Percentiles rank a stretch among this genome's conserved stretches.
Conservation (phyloP, 1,140 invertebrate species). For the Procambarus clarkii region DNA sequence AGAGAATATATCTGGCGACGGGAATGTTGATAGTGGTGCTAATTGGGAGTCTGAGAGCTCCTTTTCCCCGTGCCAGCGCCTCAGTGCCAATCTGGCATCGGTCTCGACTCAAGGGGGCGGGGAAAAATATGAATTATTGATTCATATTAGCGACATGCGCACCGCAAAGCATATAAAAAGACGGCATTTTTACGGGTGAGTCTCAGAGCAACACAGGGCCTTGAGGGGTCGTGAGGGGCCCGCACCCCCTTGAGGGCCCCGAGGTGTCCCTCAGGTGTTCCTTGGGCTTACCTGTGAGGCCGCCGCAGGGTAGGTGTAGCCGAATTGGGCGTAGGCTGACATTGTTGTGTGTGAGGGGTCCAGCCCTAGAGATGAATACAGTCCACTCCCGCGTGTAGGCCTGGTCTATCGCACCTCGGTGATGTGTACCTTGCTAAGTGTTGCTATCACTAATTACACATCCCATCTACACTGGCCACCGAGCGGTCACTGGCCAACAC, state of each 20-base stretch:
- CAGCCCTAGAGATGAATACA: conserved; percentile 55
- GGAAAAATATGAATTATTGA: conserved; percentile 73
- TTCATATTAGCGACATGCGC: conserved; percentile 72
- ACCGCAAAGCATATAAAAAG: conserved; percentile 72
- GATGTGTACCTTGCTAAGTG: conserved; percentile 65
- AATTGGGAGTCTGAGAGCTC: conserved; percentile 68
- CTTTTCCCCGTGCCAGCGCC: conserved; percentile 56
- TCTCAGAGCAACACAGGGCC: conserved; percentile 69
- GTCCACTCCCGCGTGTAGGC: conserved; percentile 53
- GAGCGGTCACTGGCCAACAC: conserved; percentile 71
- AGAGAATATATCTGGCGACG: conserved; percentile 45
- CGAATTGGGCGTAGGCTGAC: conserved; percentile 89
- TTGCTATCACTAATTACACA: conserved; percentile 68
- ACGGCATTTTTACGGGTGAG: conserved; percentile 71
- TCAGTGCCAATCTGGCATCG: conserved; percentile 68
- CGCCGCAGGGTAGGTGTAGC: conserved; percentile 85
- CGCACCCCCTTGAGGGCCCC: conserved; percentile 47
- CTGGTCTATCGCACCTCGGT: conserved; percentile 61
- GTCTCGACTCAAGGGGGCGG: conserved; percentile 71
- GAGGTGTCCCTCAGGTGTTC: conserved; percentile 56
- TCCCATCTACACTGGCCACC: conserved; percentile 67
- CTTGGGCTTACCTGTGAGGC: conserved; percentile 83
- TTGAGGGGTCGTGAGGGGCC: conserved; percentile 68
- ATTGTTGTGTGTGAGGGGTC: conserved; percentile 76
- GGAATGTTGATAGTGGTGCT: conserved; percentile 61